Evolutionary conservation across 2,888 invertebrate genomes (phyloP), one percentile per base, ranked within the genome.

Genomic region (Oscheius sp.): DNA sequence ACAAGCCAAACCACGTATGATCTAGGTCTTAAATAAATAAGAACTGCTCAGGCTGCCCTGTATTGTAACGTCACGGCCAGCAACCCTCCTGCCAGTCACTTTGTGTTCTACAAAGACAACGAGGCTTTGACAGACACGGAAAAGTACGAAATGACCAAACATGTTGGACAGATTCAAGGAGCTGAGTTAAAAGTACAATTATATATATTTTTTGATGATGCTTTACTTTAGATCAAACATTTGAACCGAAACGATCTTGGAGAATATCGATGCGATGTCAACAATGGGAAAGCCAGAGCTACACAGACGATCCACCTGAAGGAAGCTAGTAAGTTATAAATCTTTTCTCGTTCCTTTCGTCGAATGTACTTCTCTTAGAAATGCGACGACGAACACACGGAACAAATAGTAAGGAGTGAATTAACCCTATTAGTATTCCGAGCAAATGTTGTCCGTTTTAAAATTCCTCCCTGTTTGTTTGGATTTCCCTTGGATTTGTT

Each of bases 231-330:
- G 80, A 82, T 83, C 45, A 67, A 70, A 20, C 63, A 78, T 54
- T 79, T 84, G 0, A 68, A 78, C 32, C 74, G 75, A 12, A 76
- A 76, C 6, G 84, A 84, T 54, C 75, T 80, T 57, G 80, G 77
- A 22, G 71, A 73, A 24, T 84, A 84, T 63, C 70, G 73, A 20
- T 84, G 83, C 67, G 81, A 81, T 36, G 84, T 78, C 12, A 81
- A 76, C 75, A 84, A 84, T 62, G 77, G 80, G 69, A 81, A 82
- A 50, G 75, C 81, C 14, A 78, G 74, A 33, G 68, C 74, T 6
- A 68, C 67, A 12, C 81, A 80, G 54, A 73, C 66, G 22, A 75
- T 82, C 44, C 72, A 78, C 33, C 74, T 83, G 24, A 75, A 77
- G 65, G 77, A 76, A 72, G 80, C 83, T 49, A 77, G 79, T 79